These are phyloP conservation scores for Xiphophorus couchianus DNA, from an alignment of 2,113 vertebrate species.

Conservation along the genomic window DNA sequence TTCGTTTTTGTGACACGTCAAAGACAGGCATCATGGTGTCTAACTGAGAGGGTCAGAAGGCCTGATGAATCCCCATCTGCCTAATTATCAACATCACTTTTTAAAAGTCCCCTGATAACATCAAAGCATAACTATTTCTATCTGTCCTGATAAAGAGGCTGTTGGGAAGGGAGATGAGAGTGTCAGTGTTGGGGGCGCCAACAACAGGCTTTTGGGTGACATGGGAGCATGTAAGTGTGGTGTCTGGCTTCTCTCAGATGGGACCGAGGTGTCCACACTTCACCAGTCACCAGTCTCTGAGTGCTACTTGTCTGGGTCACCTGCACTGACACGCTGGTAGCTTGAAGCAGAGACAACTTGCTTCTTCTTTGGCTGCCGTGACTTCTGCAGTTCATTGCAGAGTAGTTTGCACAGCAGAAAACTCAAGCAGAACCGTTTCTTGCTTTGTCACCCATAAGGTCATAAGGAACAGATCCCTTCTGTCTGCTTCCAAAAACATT, in stretches of 20 bases:
- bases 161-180: conserved; percentile 55
- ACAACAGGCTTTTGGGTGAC: conserved; percentile 57
- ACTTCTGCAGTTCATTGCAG: too few relatives aligned
- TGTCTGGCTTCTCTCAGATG: conserved; percentile 70
- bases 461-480: too few relatives aligned
- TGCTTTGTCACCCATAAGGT: too few relatives aligned
- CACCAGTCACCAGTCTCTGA: conserved; percentile 51
- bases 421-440: too few relatives aligned
- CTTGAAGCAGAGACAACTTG: not conserved
- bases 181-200: conserved; percentile 58
- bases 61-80: conserved; percentile 39
- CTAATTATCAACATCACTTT: conserved; percentile 49
- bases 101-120: conserved; percentile 53
- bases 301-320: conserved; percentile 45
- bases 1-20: conserved; percentile 45
- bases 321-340: conserved; percentile 35
- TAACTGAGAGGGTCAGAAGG: conserved; percentile 46
- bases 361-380: too few relatives aligned
- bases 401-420: too few relatives aligned
- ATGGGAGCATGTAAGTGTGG: conserved; percentile 40
- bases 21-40: conserved; percentile 35
- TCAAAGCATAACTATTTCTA: conserved; percentile 76
- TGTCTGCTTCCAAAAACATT: too few relatives aligned
- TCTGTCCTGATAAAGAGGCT: conserved; percentile 58
- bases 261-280: conserved; percentile 59